phyloP scores from a whole-genome alignment of 2,888 invertebrate genomes.

The Tromatobia lineatoria region DNA sequence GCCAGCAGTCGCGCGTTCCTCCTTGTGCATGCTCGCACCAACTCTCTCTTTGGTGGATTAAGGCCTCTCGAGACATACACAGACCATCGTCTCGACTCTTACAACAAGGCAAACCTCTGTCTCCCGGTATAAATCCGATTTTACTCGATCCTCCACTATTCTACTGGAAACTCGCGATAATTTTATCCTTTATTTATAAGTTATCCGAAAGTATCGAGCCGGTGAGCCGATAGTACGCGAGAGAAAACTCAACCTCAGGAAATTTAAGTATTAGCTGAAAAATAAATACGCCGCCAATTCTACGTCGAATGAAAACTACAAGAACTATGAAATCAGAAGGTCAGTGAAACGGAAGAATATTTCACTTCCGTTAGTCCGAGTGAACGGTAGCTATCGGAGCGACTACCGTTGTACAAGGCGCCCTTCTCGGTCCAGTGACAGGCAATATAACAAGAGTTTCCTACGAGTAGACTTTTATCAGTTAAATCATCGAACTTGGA shows the following conservation, averaged over 20 bases:
- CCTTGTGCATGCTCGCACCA: slow-evolving; percentile 78
- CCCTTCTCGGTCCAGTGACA: not conserved
- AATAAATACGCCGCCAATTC: not conserved
- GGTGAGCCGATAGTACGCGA: not conserved
- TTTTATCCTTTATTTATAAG: slow-evolving; percentile 6
- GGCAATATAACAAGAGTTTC: no score
- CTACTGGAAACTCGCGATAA: not conserved
- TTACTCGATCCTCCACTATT: slow-evolving; percentile 6
- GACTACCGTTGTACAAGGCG: not conserved
- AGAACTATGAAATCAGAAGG: not conserved
- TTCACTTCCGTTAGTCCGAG: not conserved
- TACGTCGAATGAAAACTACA: not conserved
- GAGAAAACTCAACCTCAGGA: not conserved
- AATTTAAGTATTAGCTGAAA: not conserved
- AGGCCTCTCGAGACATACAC: slow-evolving; percentile 65
- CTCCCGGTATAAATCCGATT: not conserved
- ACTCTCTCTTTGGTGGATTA: slow-evolving; percentile 82
- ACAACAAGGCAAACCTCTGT: not conserved
- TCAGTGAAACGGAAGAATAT: slow-evolving; percentile 21
- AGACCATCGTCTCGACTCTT: not conserved
- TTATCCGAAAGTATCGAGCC: not conserved
- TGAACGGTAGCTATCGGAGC: not conserved
- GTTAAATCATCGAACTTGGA: no score
- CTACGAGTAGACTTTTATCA: no score
- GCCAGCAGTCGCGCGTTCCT: slow-evolving; percentile 77